Conservation (phyloP, 2,797 vertebrate species). For the Tapirus indicus region DNA sequence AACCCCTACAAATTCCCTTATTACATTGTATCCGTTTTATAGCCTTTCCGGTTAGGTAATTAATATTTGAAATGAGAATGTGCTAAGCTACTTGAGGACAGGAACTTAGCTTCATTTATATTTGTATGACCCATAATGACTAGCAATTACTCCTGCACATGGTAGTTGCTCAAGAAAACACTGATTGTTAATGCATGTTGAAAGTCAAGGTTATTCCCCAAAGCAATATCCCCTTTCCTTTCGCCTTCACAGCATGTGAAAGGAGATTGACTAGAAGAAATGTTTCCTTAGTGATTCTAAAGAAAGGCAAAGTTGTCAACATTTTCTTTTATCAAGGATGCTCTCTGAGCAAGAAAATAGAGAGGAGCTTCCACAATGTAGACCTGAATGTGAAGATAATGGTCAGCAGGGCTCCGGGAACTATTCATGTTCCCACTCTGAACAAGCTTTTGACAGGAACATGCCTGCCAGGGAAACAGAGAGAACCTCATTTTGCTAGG, state of each 20-base stretch:
- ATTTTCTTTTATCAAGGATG: conserved; percentile 55
- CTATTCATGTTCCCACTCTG: background rate
- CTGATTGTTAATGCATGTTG: background rate
- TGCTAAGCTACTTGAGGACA: background rate
- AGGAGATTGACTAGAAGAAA: conserved; percentile 49
- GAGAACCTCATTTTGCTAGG: conserved; percentile 50
- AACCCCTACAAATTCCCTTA: background rate
- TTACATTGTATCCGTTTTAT: background rate
- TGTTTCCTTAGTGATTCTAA: conserved; percentile 30
- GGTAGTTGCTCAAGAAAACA: background rate
- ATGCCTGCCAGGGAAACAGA: conserved; percentile 23
- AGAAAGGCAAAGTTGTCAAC: conserved; percentile 48
- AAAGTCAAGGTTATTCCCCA: conserved; percentile 15
- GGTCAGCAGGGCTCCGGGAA: conserved; percentile 12
- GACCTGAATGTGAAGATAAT: conserved; percentile 43
- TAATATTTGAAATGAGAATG: background rate
- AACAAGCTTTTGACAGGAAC: conserved; percentile 41
- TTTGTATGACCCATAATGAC: background rate
- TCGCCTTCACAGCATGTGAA: background rate
- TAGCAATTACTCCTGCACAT: background rate
- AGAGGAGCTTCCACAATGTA: background rate
- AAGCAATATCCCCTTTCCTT: background rate
- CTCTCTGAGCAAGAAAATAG: background rate
- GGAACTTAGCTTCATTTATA: background rate
- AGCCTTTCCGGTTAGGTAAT: background rate